phyloP scores from a whole-genome alignment of 2,797 vertebrate species.

The Macroramphosus scolopax region DNA sequence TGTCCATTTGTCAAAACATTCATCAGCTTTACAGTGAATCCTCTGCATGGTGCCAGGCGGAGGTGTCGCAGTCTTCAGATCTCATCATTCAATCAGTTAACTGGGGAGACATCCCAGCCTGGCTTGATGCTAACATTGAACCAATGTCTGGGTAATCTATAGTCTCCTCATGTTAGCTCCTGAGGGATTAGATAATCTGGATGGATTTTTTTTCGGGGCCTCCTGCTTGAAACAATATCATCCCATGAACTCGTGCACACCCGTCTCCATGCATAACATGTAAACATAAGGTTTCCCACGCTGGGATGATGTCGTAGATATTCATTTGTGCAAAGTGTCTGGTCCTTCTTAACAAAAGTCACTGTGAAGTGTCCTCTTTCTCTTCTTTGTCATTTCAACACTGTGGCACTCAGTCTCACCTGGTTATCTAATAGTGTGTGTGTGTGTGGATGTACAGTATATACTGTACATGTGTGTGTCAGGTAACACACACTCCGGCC shows the following conservation, averaged over 20 bases:
- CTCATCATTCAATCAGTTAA: conserved; percentile 34
- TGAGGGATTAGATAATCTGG: conserved; percentile 57
- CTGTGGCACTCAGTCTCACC: conserved; percentile 47
- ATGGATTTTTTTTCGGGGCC: conserved; percentile 27
- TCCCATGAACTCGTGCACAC: conserved; percentile 22
- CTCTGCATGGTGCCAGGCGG: conserved; percentile 25
- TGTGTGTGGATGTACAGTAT: conserved; percentile 11
- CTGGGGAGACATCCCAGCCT: conserved; percentile 39
- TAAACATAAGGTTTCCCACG: not conserved
- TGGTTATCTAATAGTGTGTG: conserved; percentile 42
- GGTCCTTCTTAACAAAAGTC: conserved; percentile 20
- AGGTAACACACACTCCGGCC: conserved; percentile 19
- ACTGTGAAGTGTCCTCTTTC: conserved; percentile 47
- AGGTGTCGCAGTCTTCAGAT: conserved; percentile 42
- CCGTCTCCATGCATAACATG: not conserved
- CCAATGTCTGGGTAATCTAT: conserved; percentile 46
- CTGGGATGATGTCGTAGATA: not conserved
- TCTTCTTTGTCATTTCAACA: conserved; percentile 52
- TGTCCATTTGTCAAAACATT: conserved; percentile 23
- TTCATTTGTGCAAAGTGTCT: conserved; percentile 10
- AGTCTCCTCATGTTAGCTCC: conserved; percentile 20
- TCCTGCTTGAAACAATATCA: no score
- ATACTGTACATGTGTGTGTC: conserved; percentile 23
- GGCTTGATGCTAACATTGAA: conserved; percentile 15
- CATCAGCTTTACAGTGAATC: conserved; percentile 38